phyloP scores from a whole-genome alignment of 1,140 invertebrate species.

The Ectropis grisescens region DNA sequence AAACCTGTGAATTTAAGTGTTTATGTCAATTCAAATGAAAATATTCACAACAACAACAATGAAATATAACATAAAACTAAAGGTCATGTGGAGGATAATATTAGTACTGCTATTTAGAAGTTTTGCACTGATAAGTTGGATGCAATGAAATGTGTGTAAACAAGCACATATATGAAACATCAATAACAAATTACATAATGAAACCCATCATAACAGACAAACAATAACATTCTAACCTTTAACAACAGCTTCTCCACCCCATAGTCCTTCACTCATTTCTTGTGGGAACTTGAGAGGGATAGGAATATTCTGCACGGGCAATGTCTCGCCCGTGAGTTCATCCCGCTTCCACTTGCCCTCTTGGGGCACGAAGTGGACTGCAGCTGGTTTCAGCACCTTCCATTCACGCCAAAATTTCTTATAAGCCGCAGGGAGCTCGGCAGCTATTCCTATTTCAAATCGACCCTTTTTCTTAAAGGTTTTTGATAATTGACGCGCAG shows the following conservation, averaged over 20 bases:
- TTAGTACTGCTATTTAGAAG: too few relatives aligned
- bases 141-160: too few relatives aligned
- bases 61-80: too few relatives aligned
- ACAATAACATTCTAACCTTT: too few relatives aligned
- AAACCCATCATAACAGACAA: too few relatives aligned
- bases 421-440: conserved; percentile 85
- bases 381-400: conserved; percentile 78
- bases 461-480: conserved; percentile 61
- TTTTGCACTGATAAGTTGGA: too few relatives aligned
- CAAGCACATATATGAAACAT: too few relatives aligned
- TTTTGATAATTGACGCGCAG: conserved; percentile 52
- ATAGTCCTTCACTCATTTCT: conserved; percentile 89
- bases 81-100: too few relatives aligned
- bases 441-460: conserved; percentile 74
- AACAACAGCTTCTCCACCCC: conserved; percentile 96
- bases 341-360: conserved; percentile 80
- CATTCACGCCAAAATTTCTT: conserved; percentile 91
- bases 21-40: too few relatives aligned
- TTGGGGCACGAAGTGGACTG: conserved; percentile 89
- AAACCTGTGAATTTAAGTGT: conserved; percentile 82
- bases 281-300: conserved; percentile 83
- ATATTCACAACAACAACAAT: too few relatives aligned
- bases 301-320: conserved; percentile 82
- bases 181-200: too few relatives aligned
- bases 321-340: conserved; percentile 79